Base-by-base conservation (phyloP, 1,140 invertebrate genomes). In the Portunus trituberculatus region DNA sequence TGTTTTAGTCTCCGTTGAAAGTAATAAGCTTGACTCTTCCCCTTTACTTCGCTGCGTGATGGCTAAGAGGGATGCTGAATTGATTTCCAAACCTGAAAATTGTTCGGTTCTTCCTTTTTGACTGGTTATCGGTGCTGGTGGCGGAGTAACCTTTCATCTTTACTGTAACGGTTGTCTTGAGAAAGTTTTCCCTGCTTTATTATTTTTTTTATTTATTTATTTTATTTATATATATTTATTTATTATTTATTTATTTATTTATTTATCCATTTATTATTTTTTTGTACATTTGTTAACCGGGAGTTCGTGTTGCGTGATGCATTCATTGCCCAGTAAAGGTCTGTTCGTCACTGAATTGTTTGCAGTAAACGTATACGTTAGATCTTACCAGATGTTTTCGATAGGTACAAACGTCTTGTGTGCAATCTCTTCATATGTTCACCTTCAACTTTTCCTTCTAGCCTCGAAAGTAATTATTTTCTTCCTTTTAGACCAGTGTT, bases 181-280 rank as follows among this genome's bases (percentile, higher is more conserved):
- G 67, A 76, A 76, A 76, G 20, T 76, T 76, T n/a, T n/a, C 20
- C 3, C 20, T 76, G 48, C 14, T 76, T 7, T 76, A 76, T 52
- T 48, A 8, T 7, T 31, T 84, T 84, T 6, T 84, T 84, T 84
- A 8, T n/a, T n/a, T n/a, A 52, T 14, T 52, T 6, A 52, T 7
- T 14, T 6, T 52, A 52, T 6, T 6, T 20, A 6, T 52, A 52
- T 52, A 52, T 52, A 29, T 32, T 14, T 87, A 29, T 87, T 87
- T 25, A 29, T 12, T 87, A 45, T 14, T 91, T 52, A n/a, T 16
- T n/a, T n/a, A n/a, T n/a, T n/a, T n/a, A n/a, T n/a, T n/a, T n/a
- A n/a, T n/a, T n/a, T n/a, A n/a, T n/a, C n/a, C n/a, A n/a, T n/a
- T 16, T 2, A 95, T 96, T 96, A 96, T 96, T 95, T 96, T 97